Evolutionary conservation across 2,797 vertebrate species (phyloP), one percentile per base, ranked within the genome.

Genomic region (Brachyalestes nurse): DNA sequence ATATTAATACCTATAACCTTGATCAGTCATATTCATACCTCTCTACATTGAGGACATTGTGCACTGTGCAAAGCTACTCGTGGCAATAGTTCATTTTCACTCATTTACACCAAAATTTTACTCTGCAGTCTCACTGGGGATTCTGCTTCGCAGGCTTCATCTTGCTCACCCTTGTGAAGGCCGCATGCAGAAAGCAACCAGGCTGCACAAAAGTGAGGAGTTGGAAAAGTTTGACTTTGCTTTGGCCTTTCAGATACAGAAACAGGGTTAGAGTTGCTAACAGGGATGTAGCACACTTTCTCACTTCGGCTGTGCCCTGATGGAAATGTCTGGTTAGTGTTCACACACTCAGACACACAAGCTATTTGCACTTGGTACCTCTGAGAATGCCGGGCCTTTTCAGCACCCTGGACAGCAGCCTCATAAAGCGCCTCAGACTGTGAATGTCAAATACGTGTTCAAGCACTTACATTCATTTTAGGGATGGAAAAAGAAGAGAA

Each of bases 321-420:
- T 91, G 88, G 90, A 91, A 89, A 90, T 90, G 77, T 87, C 87
- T 90, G 83, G 87, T 91, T 82, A 75, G 80, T 88, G 81, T 88
- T 90, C 83, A 82, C 79, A 83, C 80, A 77, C 75, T 66, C 65
- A 66, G 45, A 78, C 34, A 62, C 55, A 71, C n/a, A 47, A 69
- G 80, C 87, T 88, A 84, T 91, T 91, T 90, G 89, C 89, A 90
- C 91, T 85, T 91, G 82, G 81, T 87, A 89, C 87, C 90, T 91
- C 86, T 88, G 88, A 89, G 85, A 89, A 82, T 84, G 76, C 53
- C 72, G 8, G 53, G 72, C 81, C 75, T 83, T 87, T 91, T 92
- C 88, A 92, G 90, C 49, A 92, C 92, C 83, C 83, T 85, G 91
- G 91, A 92, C 90, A 93, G 91, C 86, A 89, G 89, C 88, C 85